Base-by-base conservation (phyloP, 37 sponge, comb jelly and placozoan genomes). In the Ephydatia muelleri region DNA sequence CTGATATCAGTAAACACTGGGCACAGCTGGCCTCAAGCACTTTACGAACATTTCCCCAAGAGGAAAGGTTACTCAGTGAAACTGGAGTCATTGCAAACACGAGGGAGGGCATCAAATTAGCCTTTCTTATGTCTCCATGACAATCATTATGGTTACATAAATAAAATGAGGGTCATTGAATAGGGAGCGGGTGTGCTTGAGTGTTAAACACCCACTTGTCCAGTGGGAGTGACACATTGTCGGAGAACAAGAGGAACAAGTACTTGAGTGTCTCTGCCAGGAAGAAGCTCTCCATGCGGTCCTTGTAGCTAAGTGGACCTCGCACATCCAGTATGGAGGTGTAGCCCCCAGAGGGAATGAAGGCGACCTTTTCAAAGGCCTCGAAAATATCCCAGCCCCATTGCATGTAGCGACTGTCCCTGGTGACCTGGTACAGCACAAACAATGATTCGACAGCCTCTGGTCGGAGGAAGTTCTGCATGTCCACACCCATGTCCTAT, bases 371-470 rank as follows among this genome's bases (percentile, higher is more conserved):
- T 74, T 96, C 93, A 81, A 96, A 93, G 0, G 94, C 88, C 35
- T 94, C 70, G 38, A 96, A 91, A 75, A 98, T 98, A 64, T 92
- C 83, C 98, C 98, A 98, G 6, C 92, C 96, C 96, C 96, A 98
- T 30, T 94, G 91, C 40, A 74, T 69, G 81, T 98, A 98, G 13
- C 3, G 48, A 0, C 57, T 31, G 39, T 94, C 79, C 26, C 88
- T 84, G 13, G 98, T 98, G 0, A 98, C 32, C 4, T 91, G 82
- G 75, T 96, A 92, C 65, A 96, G 80, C 36, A 92, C 49, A 79
- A 96, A 98, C 70, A 96, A 68, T 16, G 95, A 94, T 84, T 98
- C 98, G 70, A 98, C 95, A 30, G 98, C 96, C 75, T 98, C 98
- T 29, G 98, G 98, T 25, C 98, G 75, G 57, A 93, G 57, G 12